Evolutionary conservation across 2,888 invertebrate genomes (phyloP).

Genomic region (Sturmia bella): DNA sequence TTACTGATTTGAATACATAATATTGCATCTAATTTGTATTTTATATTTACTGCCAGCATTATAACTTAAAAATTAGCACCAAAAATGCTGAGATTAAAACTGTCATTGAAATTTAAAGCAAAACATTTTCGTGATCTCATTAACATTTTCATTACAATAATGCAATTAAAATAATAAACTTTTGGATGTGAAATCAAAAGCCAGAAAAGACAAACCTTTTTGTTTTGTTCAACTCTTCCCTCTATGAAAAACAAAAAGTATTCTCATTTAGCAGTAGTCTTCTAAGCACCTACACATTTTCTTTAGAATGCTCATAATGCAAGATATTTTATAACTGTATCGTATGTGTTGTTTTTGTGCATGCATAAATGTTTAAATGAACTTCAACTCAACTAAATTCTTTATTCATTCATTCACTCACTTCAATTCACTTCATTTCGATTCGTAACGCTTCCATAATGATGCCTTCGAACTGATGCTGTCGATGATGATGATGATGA

Average conservation of each 20-base stretch:
- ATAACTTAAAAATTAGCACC: background rate
- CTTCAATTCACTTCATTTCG: conserved; percentile 22
- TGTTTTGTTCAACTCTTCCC: conserved; percentile 2
- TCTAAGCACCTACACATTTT: conserved; percentile 33
- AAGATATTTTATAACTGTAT: background rate
- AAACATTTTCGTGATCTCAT: conserved; percentile 41
- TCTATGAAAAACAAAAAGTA: background rate
- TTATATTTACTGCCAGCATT: too few relatives aligned
- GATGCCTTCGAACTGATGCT: conserved; percentile 24
- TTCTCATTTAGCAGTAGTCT: background rate
- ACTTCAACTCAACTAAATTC: conserved; percentile 49
- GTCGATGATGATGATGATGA: conserved; percentile 32
- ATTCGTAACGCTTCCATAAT: conserved; percentile 33
- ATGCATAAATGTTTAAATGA: conserved; percentile 45
- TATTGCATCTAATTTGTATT: too few relatives aligned
- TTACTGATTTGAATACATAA: too few relatives aligned
- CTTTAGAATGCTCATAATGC: background rate
- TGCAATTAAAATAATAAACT: conserved; percentile 17
- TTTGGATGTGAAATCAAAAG: conserved; percentile 25
- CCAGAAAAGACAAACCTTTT: conserved; percentile 39
- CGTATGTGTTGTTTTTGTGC: conserved; percentile 20
- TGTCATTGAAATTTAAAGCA: conserved; percentile 42
- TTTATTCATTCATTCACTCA: conserved; percentile 40
- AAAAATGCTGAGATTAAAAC: background rate
- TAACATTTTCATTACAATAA: conserved; percentile 32